Evolutionary conservation across 2,888 invertebrate species (phyloP).

Genomic region (Oligia fasciuncula): DNA sequence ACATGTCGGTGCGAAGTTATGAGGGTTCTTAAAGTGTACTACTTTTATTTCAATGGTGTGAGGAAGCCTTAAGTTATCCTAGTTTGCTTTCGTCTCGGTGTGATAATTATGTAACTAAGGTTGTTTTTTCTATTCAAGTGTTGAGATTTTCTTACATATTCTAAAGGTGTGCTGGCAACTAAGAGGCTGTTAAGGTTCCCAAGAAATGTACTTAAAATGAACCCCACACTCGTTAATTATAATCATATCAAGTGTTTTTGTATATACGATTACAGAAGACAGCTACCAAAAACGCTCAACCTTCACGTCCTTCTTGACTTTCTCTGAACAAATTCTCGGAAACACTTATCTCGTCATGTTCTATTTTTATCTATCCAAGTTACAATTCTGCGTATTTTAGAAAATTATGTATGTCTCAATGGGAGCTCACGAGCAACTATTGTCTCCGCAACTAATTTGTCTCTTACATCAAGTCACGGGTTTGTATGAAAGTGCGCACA

Average conservation of each 20-base stretch:
- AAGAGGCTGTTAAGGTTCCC: not conserved
- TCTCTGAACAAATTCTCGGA: not conserved
- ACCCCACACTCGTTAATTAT: not conserved
- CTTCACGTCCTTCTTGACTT: not conserved
- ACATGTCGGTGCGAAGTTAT: slow-evolving; percentile 10
- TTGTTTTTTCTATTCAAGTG: slow-evolving; percentile 3
- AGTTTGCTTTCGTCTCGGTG: slow-evolving; percentile 2
- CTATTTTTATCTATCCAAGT: not conserved
- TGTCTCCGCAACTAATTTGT: too few relatives aligned
- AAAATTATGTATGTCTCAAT: not conserved
- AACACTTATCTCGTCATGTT: not conserved
- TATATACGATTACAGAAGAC: not conserved
- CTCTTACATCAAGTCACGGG: too few relatives aligned
- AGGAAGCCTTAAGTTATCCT: slow-evolving; percentile 1
- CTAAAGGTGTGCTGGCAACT: not conserved
- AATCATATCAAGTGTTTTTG: not conserved
- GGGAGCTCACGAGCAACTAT: too few relatives aligned
- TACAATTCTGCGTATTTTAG: not conserved
- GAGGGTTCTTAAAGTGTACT: not conserved
- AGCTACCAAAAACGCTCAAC: too few relatives aligned
- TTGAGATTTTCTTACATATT: not conserved
- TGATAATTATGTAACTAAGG: slow-evolving; percentile 8
- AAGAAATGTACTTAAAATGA: not conserved
- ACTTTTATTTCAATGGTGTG: slow-evolving; percentile 37
- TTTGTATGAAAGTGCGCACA: too few relatives aligned